Conservation (phyloP, 2,797 vertebrate genomes). For the Sebastes cheni region DNA sequence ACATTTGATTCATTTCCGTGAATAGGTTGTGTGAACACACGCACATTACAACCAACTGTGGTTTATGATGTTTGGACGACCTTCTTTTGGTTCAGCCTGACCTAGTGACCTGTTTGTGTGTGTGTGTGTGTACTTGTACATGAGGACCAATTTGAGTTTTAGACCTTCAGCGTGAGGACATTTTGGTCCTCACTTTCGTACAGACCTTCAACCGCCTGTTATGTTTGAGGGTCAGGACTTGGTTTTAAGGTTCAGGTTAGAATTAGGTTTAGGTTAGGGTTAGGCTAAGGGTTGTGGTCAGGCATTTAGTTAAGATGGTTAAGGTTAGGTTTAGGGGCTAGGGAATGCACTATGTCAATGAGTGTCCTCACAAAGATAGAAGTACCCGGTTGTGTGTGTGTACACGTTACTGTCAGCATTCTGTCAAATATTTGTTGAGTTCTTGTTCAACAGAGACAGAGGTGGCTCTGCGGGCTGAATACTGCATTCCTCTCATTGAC, state of each 20-base stretch:
- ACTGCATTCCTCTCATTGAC: slow-evolving; percentile 4
- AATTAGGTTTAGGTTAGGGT: too few relatives aligned
- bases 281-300: too few relatives aligned
- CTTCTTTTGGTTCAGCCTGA: neutral
- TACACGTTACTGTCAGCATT: slow-evolving; percentile 10
- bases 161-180: too few relatives aligned
- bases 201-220: too few relatives aligned
- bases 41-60: neutral
- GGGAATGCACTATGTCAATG: too few relatives aligned
- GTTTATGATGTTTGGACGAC: neutral
- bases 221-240: too few relatives aligned
- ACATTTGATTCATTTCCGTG: neutral
- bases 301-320: too few relatives aligned
- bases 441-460: slow-evolving; percentile 9
- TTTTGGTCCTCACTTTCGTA: too few relatives aligned
- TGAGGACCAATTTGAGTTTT: too few relatives aligned
- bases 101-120: neutral
- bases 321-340: too few relatives aligned
- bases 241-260: too few relatives aligned
- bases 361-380: too few relatives aligned
- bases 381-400: neutral
- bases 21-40: neutral
- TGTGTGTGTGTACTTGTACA: neutral
- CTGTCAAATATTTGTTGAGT: slow-evolving; percentile 38
- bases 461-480: neutral